A percentile compares a stretch with the other conserved stretches of the same genome.
phyloP scores from a whole-genome alignment of 2,888 invertebrate species.

The Abrostola tripartita region DNA sequence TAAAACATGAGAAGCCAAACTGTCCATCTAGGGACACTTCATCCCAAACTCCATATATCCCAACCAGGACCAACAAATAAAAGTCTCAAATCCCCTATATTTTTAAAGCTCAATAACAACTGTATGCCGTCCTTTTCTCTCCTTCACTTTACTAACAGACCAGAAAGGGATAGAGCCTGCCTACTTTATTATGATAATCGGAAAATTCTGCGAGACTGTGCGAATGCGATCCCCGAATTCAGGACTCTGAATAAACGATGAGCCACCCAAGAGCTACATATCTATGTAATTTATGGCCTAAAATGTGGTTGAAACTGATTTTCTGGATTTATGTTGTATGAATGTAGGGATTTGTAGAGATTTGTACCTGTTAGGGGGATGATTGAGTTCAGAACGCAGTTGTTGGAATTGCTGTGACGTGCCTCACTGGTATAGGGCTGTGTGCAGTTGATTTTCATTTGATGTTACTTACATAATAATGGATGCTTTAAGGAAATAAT shows the following conservation, averaged over 20 bases:
- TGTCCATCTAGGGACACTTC: conserved; percentile 28
- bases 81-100: conserved; percentile 49
- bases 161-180: conserved; percentile 57
- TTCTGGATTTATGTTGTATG: conserved; percentile 51
- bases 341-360: conserved; percentile 37
- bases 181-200: conserved; percentile 85
- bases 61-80: conserved; percentile 43
- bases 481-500: too few species aligned
- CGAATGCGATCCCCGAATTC: conserved; percentile 67
- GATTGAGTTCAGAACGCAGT: conserved; percentile 5
- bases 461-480: too few species aligned
- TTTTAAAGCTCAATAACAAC: conserved; percentile 51
- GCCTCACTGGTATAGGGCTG: not conserved
- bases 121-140: conserved; percentile 14
- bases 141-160: not conserved
- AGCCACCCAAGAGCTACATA: conserved; percentile 68
- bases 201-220: conserved; percentile 78
- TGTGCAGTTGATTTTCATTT: not conserved
- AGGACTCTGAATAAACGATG: conserved; percentile 78
- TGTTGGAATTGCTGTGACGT: not conserved
- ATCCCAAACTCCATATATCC: conserved; percentile 31
- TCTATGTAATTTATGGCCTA: conserved; percentile 66
- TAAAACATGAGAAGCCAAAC: conserved; percentile 38
- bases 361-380: conserved; percentile 41
- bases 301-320: conserved; percentile 58